Evolutionary conservation across 2,797 vertebrate genomes (phyloP).

Genomic region (Sardinella longiceps): DNA sequence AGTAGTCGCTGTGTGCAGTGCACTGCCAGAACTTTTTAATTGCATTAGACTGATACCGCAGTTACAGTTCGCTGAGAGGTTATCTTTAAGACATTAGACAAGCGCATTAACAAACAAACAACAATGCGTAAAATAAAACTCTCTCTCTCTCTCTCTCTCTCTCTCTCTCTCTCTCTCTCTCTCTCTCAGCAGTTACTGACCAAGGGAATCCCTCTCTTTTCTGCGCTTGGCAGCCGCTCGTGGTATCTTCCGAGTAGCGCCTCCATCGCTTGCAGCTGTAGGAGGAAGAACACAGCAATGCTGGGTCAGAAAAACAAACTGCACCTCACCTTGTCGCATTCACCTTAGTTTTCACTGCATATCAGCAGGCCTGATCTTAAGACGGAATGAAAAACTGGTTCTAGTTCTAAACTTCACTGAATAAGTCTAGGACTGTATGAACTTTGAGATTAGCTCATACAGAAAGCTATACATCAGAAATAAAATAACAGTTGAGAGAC

Average conservation of each 20-base stretch:
- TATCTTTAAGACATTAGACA: not conserved
- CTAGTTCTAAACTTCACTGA: too few relatives aligned
- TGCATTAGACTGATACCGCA: not conserved
- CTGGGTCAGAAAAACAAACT: not conserved
- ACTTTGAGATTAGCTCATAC: too few relatives aligned
- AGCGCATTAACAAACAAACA: not conserved
- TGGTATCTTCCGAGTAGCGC: slow-evolving; percentile 71
- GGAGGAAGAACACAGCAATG: not conserved
- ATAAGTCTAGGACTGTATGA: too few relatives aligned
- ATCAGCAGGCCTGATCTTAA: too few relatives aligned
- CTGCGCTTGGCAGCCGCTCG: slow-evolving; percentile 59
- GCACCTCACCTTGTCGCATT: not conserved
- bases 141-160: not conserved
- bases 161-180: not conserved
- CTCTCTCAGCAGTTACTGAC: slow-evolving; percentile 50
- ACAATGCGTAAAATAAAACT: not conserved
- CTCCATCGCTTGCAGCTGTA: slow-evolving; percentile 75
- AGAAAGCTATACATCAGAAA: too few relatives aligned
- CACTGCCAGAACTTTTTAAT: slow-evolving; percentile 12
- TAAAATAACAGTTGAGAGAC: not conserved
- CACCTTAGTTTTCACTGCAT: too few relatives aligned
- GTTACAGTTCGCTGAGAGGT: not conserved
- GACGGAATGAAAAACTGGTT: too few relatives aligned
- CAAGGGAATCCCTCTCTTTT: slow-evolving; percentile 76
- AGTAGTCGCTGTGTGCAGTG: not conserved